A percentile compares a stretch with the other conserved stretches of the same genome.
phyloP scores from a whole-genome alignment of 1,140 invertebrate genomes.

The Bombus waltoni region DNA sequence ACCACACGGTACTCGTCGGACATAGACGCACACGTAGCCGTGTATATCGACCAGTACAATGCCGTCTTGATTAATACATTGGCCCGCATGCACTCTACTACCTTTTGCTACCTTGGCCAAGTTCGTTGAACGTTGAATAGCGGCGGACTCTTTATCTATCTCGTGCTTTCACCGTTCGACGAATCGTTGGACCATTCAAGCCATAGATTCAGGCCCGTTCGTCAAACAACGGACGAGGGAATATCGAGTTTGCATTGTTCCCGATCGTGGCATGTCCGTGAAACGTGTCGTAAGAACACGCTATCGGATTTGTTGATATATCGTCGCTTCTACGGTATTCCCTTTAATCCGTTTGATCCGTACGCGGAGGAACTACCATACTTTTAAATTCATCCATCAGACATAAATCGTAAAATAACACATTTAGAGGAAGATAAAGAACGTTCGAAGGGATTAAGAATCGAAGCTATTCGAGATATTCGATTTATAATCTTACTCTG shows the following conservation, averaged over 20 bases:
- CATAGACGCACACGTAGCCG: neutral
- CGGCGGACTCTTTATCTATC: constrained; percentile 48
- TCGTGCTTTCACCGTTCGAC: constrained; percentile 56
- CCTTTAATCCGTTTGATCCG: constrained; percentile 17
- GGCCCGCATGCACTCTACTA: constrained; percentile 51
- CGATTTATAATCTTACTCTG: neutral
- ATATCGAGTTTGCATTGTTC: constrained; percentile 45
- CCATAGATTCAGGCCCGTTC: constrained; percentile 46
- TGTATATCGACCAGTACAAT: constrained; percentile 56
- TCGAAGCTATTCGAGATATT: neutral
- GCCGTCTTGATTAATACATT: constrained; percentile 57
- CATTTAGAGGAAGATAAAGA: too few species aligned
- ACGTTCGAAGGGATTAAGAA: neutral
- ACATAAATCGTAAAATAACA: neutral
- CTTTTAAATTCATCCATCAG: neutral
- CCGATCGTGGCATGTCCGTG: neutral
- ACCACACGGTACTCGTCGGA: constrained; percentile 54
- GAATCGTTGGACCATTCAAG: constrained; percentile 45
- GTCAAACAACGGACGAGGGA: constrained; percentile 54
- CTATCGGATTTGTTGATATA: neutral
- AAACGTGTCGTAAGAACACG: constrained; percentile 22
- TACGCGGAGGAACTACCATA: neutral
- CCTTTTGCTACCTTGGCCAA: constrained; percentile 47
- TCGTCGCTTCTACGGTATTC: neutral
- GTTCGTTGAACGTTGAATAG: constrained; percentile 58